Evolutionary conservation across 2,113 vertebrate genomes (phyloP).

Genomic region (Corythornis madagascariensis): DNA sequence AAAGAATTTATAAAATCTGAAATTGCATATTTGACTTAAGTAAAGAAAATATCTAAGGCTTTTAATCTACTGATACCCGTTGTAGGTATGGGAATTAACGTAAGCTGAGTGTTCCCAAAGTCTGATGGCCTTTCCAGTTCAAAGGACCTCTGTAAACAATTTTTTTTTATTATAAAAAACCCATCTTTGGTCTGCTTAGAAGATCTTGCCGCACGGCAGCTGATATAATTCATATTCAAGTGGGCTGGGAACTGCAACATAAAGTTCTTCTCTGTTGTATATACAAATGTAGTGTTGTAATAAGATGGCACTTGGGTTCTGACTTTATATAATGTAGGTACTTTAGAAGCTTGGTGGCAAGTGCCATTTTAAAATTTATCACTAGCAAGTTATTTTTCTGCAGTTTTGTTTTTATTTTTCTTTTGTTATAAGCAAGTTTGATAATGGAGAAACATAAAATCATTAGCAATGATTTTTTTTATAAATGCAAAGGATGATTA

Average conservation of each 20-base stretch:
- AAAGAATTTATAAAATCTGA: neutral
- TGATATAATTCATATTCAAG: neutral
- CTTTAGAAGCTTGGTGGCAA: neutral
- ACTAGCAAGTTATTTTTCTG: neutral
- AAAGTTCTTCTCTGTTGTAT: neutral
- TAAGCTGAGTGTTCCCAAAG: neutral
- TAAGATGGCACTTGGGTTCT: neutral
- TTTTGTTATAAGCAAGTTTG: neutral
- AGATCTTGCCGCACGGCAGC: neutral
- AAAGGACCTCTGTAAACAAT: neutral
- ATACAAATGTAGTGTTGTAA: neutral
- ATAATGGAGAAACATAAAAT: neutral
- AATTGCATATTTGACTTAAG: neutral
- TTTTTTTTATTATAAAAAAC: neutral
- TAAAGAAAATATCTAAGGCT: neutral
- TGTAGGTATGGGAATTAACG: neutral
- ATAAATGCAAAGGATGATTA: neutral
- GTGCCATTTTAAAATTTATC: neutral
- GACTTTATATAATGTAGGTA: neutral
- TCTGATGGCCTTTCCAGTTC: neutral
- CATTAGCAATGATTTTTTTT: neutral
- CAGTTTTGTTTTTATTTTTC: neutral
- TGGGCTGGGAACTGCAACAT: neutral
- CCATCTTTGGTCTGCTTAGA: neutral
- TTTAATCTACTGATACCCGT: neutral